Evolutionary conservation across 1,140 invertebrate genomes (phyloP), one percentile per base, ranked within the genome.

Genomic region (Calliphora vicina): DNA sequence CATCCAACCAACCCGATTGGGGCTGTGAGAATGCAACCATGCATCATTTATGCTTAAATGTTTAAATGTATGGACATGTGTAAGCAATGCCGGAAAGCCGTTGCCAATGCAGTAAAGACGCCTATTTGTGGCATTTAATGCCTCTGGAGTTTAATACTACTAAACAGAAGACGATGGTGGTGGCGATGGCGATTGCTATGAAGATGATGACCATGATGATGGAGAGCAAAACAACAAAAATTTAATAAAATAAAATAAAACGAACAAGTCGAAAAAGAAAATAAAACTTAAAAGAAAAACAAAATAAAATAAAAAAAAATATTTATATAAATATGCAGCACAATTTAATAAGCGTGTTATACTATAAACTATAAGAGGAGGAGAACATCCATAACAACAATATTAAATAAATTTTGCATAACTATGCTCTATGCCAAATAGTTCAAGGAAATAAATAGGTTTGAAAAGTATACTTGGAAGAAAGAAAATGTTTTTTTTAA

Each of bases 1-100:
- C n/a, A 61, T 5, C 50, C 50, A 20, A 67, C 61, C 61, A 67
- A 67, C 20, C 20, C n/a, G 23, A 67, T 67, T 67, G 61, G 61
- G 61, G 1, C 20, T 67, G 61, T 67, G 23, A 67, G 61, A 67
- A 67, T 67, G 2, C 61, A 67, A 23, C 61, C n/a, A 67, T 67
- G 61, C 61, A 67, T 67, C 61, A 67, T 67, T 67, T 67, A 67
- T 67, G 61, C 61, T 67, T 67, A 67, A 67, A 67, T 67, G 61
- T 67, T 67, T 67, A 23, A 67, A 67, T 57, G 23, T 25, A 67
- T 67, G 61, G 61, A 67, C 61, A 67, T 67, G 61, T 67, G 61
- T 67, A 67, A 67, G 61, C 61, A 67, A 67, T 67, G 61, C 61
- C 61, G 61, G 61, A 67, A 67, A 67, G 61, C 61, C 61, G 61